Evolutionary conservation across 2,888 invertebrate species (phyloP).

Genomic region (Anaspis maculata): DNA sequence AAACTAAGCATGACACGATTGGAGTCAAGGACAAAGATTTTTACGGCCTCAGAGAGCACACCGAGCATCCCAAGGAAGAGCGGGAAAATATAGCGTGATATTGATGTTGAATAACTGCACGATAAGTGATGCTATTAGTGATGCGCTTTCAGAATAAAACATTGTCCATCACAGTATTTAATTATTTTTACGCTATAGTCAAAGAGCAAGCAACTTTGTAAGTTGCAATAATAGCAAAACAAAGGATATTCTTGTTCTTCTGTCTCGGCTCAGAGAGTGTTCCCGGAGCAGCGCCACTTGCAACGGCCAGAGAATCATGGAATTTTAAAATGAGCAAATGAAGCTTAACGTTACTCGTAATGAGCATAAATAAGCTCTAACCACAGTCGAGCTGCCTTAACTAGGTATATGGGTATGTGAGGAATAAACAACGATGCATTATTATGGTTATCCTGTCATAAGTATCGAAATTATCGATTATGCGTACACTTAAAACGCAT

Average conservation of each 20-base stretch:
- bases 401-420: constrained; percentile 5
- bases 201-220: constrained; percentile 1
- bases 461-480: constrained; percentile 6
- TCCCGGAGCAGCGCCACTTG: no score
- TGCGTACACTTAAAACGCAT: constrained; percentile 1
- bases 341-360: constrained; percentile 8
- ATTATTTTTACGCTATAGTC: constrained; percentile 20
- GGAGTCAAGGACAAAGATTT: no score
- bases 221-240: constrained; percentile 7
- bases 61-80: neutral
- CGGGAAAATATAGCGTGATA: constrained; percentile 3
- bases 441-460: constrained; percentile 3
- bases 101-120: constrained; percentile 22
- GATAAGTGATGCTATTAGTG: constrained; percentile 24
- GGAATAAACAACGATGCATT: constrained; percentile 3
- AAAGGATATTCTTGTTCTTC: constrained; percentile 10
- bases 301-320: no score
- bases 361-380: constrained; percentile 11
- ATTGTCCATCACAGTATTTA: constrained; percentile 25
- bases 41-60: no score
- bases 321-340: constrained; percentile 10
- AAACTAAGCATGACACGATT: no score
- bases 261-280: no score
- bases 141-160: constrained; percentile 22
- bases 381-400: constrained; percentile 5